A percentile compares a stretch with the other conserved stretches of the same genome.
Evolutionary conservation across 2,888 invertebrate genomes (phyloP).

Genomic region (Peribatodes rhomboidaria): DNA sequence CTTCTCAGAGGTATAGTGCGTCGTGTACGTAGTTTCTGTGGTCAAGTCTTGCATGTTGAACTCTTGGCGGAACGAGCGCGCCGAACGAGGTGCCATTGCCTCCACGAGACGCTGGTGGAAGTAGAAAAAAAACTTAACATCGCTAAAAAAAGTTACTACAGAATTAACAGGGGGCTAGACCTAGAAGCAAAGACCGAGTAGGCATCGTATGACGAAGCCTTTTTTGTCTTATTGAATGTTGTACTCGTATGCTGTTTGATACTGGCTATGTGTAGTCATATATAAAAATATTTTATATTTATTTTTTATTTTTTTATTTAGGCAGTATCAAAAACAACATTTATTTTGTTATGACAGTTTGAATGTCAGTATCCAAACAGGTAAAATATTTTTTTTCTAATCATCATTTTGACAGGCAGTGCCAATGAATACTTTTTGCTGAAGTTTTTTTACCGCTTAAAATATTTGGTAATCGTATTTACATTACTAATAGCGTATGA

Average conservation of each 20-base stretch:
- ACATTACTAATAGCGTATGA: constrained; percentile 3
- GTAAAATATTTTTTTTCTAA: not conserved
- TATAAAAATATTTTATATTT: too few species aligned
- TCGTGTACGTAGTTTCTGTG: constrained; percentile 89
- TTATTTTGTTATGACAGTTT: not conserved
- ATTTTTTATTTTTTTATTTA: too few species aligned
- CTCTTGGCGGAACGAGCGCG: constrained; percentile 93
- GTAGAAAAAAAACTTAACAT: constrained; percentile 56
- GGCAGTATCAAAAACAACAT: not conserved
- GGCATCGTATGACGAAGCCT: too few species aligned
- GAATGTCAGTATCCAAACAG: not conserved
- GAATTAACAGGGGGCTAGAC: too few species aligned
- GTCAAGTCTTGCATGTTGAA: constrained; percentile 91
- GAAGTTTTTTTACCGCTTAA: not conserved
- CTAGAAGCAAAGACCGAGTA: too few species aligned
- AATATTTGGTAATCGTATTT: constrained; percentile 1
- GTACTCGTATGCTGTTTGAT: too few species aligned
- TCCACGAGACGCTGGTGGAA: constrained; percentile 90
- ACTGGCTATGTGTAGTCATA: too few species aligned
- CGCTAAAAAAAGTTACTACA: too few species aligned
- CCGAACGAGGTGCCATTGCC: constrained; percentile 90
- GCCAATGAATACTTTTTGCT: constrained; percentile 11
- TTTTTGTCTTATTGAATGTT: too few species aligned
- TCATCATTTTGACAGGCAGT: constrained; percentile 15
- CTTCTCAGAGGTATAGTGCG: constrained; percentile 88